Conservation (phyloP, 1,140 invertebrate genomes). For the Himalopsyche phryganea region DNA sequence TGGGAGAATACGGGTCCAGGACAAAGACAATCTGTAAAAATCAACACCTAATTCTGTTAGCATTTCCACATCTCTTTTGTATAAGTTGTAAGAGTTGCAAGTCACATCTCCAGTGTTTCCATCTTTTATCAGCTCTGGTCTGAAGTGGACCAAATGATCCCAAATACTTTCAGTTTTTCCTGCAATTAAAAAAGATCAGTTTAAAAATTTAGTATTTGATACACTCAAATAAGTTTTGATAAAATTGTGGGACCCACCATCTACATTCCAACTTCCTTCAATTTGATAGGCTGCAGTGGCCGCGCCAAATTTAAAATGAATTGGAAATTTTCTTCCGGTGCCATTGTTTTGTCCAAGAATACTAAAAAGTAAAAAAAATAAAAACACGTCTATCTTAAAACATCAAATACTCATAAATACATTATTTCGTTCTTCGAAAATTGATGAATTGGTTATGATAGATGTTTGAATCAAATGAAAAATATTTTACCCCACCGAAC, state of each 20-base stretch:
- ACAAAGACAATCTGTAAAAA: constrained; percentile 52
- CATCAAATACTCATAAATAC: too few relatives aligned
- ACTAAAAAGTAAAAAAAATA: too few relatives aligned
- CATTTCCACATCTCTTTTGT: constrained; percentile 54
- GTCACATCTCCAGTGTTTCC: constrained; percentile 52
- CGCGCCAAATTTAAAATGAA: constrained; percentile 53
- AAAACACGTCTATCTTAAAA: too few relatives aligned
- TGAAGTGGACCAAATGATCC: constrained; percentile 47
- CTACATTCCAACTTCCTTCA: constrained; percentile 57
- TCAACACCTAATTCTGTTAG: constrained; percentile 46
- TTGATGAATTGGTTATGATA: too few relatives aligned
- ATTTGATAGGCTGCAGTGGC: constrained; percentile 56
- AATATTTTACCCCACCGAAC: too few relatives aligned
- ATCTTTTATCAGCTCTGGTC: constrained; percentile 39
- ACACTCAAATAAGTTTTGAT: too few relatives aligned
- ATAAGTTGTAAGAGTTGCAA: constrained; percentile 58
- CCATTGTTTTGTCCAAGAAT: too few relatives aligned
- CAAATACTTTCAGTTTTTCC: constrained; percentile 49
- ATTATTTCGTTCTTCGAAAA: too few relatives aligned
- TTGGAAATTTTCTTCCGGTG: constrained; percentile 49
- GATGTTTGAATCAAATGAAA: too few relatives aligned
- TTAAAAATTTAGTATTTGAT: too few relatives aligned
- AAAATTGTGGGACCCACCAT: constrained; percentile 51
- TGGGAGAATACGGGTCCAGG: constrained; percentile 52
- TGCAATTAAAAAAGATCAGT: too few relatives aligned